Conservation (phyloP, 1,140 invertebrate species). For the Camponotus vicinus region DNA sequence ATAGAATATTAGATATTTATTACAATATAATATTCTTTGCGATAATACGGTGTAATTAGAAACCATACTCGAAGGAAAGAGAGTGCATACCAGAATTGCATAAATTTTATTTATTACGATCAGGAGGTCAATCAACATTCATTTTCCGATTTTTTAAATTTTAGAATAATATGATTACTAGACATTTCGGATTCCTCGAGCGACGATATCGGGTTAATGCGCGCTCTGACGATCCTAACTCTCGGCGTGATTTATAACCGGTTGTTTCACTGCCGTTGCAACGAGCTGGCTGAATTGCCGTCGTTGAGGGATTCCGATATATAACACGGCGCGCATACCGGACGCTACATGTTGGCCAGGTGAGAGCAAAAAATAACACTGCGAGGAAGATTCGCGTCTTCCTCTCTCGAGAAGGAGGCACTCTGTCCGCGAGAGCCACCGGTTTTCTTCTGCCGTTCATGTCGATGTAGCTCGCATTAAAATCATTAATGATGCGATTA, state of each 20-base stretch:
- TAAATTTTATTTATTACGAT: background rate
- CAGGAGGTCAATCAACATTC: background rate
- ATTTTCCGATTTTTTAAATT: background rate
- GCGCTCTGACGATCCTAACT: slow-evolving; percentile 47
- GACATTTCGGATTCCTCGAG: slow-evolving; percentile 2
- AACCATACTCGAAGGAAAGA: no score
- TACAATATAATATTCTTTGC: no score
- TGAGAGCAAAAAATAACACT: slow-evolving; percentile 40
- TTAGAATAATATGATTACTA: background rate
- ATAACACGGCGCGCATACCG: slow-evolving; percentile 66
- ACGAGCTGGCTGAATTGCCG: slow-evolving; percentile 56
- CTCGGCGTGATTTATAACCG: slow-evolving; percentile 62
- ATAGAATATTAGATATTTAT: no score
- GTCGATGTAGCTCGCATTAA: slow-evolving; percentile 32
- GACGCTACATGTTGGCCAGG: slow-evolving; percentile 35
- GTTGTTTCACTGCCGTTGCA: slow-evolving; percentile 48
- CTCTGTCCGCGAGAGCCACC: slow-evolving; percentile 1
- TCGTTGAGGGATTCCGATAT: slow-evolving; percentile 64
- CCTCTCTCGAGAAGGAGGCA: background rate
- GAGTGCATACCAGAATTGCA: no score
- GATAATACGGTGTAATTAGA: no score
- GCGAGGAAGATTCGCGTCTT: background rate
- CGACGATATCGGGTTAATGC: slow-evolving; percentile 45
- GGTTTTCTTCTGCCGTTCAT: slow-evolving; percentile 11
- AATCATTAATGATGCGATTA: slow-evolving; percentile 57